Evolutionary conservation across 1,140 invertebrate species (phyloP).

Genomic region (Lerema accius): DNA sequence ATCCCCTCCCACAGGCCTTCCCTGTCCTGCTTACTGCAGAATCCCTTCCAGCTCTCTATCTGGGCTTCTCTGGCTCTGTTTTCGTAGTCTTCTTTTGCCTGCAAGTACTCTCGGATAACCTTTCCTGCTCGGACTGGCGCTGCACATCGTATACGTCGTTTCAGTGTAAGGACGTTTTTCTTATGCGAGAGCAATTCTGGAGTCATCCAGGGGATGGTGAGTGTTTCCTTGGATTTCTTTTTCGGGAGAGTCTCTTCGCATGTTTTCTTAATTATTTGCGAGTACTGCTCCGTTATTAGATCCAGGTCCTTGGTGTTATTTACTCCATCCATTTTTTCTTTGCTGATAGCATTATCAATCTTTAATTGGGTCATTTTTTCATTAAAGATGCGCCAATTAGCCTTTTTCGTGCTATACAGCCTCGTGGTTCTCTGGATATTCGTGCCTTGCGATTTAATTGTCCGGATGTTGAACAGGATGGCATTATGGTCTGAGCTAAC

Average conservation of each 20-base stretch:
- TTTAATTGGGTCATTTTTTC: background rate
- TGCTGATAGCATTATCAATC: background rate
- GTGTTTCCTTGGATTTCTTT: background rate
- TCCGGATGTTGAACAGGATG: conserved; percentile 5
- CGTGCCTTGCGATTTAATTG: conserved; percentile 2
- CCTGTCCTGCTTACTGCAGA: background rate
- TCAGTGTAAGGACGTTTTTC: background rate
- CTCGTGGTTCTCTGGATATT: conserved; percentile 11
- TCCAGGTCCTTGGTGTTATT: background rate
- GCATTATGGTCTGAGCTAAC: conserved; percentile 37
- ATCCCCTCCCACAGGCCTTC: background rate
- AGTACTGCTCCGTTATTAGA: background rate
- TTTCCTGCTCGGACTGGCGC: background rate
- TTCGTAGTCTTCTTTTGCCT: background rate
- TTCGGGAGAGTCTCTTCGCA: background rate
- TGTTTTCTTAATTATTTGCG: background rate
- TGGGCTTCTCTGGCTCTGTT: background rate
- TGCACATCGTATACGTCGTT: background rate
- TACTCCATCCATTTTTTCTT: background rate
- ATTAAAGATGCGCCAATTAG: background rate
- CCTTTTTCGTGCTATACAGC: background rate
- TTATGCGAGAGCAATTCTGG: background rate
- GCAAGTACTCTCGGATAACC: background rate
- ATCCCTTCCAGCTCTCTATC: background rate
- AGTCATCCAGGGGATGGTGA: background rate